These are phyloP conservation scores for Oncorhynchus clarkii DNA, from an alignment of 2,113 vertebrate species.

Conservation along the genomic window DNA sequence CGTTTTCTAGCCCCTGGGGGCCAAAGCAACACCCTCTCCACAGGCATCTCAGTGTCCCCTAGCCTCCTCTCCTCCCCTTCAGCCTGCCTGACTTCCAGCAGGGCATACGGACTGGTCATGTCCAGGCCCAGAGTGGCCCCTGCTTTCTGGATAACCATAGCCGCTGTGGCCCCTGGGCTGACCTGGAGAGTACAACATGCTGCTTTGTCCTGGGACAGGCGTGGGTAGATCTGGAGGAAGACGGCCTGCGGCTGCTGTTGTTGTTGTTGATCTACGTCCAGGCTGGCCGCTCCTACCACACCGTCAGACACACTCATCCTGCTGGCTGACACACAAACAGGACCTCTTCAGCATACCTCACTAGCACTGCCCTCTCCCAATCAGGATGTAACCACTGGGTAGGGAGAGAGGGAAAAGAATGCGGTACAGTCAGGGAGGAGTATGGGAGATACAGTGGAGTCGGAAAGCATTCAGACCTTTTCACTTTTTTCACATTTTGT, in stretches of 20 bases:
- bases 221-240: slow-evolving; percentile 84
- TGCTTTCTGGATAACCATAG: slow-evolving; percentile 75
- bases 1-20: slow-evolving; percentile 78
- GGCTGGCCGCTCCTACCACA: slow-evolving; percentile 52
- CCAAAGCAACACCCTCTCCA: slow-evolving; percentile 85
- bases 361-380: slow-evolving; percentile 30
- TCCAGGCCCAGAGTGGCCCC: slow-evolving; percentile 76
- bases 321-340: slow-evolving; percentile 60
- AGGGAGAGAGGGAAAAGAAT: neutral
- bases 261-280: slow-evolving; percentile 35
- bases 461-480: too few species aligned
- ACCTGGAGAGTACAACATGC: slow-evolving; percentile 79
- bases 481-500: too few species aligned
- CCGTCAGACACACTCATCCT: slow-evolving; percentile 82
- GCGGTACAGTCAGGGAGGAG: too few species aligned
- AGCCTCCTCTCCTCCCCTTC: slow-evolving; percentile 79
- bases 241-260: slow-evolving; percentile 48
- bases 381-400: slow-evolving; percentile 61
- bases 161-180: slow-evolving; percentile 71
- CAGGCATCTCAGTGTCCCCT: slow-evolving; percentile 72
- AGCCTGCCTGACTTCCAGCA: slow-evolving; percentile 82
- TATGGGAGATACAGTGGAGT: too few species aligned
- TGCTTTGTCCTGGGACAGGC: slow-evolving; percentile 60
- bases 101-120: slow-evolving; percentile 66
- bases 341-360: slow-evolving; percentile 77